Percentiles rank a stretch among this genome's conserved stretches.
Conservation (phyloP, 2,888 invertebrate species). For the Sisyra nigra region DNA sequence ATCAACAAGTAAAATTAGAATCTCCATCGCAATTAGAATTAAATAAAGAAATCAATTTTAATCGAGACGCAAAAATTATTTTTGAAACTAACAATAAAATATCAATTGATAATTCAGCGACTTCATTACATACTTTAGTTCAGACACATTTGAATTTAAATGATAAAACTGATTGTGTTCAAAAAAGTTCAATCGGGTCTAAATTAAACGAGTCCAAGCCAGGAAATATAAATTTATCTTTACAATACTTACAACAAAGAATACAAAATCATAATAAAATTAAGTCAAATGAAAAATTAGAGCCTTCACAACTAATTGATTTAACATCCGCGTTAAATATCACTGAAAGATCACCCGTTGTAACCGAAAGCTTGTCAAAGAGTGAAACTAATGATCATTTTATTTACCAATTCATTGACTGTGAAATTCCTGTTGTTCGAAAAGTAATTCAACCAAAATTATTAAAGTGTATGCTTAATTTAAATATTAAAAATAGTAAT, state of each 20-base stretch:
- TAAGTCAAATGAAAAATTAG: slow-evolving; percentile 2
- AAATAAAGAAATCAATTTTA: no score
- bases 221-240: not conserved
- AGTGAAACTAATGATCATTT: slow-evolving; percentile 16
- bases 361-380: no score
- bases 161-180: no score
- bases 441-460: slow-evolving; percentile 21
- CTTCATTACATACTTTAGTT: no score
- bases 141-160: no score
- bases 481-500: slow-evolving; percentile 14
- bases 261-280: not conserved
- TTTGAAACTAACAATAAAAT: not conserved
- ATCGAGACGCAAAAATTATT: no score
- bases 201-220: no score
- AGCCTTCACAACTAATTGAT: slow-evolving; percentile 20
- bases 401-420: slow-evolving; percentile 24
- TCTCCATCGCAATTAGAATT: no score
- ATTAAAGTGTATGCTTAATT: slow-evolving; percentile 19
- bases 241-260: not conserved
- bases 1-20: no score
- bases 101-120: not conserved
- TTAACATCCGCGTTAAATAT: slow-evolving; percentile 25
- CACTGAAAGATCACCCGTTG: slow-evolving; percentile 13
- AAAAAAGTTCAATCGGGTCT: no score
- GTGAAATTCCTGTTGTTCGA: slow-evolving; percentile 15